Conservation (phyloP, 2,888 invertebrate genomes). For the Scelioninae gen. 2 region DNA sequence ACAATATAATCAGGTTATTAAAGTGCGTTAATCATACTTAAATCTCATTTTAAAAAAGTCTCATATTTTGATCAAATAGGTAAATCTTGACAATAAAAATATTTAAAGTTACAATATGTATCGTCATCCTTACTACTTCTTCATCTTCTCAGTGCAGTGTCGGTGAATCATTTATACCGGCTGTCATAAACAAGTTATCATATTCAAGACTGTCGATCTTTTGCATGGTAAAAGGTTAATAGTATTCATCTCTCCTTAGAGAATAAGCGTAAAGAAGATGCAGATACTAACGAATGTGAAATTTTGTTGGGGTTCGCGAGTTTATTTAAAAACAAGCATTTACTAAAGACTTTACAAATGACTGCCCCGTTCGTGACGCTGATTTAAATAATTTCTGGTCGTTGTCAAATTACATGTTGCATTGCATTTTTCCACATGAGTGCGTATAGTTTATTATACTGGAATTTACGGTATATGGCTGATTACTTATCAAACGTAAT, state of each 20-base stretch:
- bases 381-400: conserved; percentile 8
- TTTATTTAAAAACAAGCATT: conserved; percentile 3
- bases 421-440: conserved; percentile 31
- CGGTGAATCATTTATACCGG: background rate
- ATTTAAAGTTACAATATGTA: background rate
- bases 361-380: background rate
- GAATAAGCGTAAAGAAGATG: conserved; percentile 21
- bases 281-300: conserved; percentile 9
- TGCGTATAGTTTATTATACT: conserved; percentile 21
- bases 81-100: too few species aligned
- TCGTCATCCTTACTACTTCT: background rate
- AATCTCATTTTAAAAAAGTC: too few species aligned
- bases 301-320: conserved; percentile 9
- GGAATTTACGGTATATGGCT: conserved; percentile 15
- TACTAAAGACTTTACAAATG: conserved; percentile 6
- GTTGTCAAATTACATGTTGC: conserved; percentile 23
- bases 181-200: conserved; percentile 2
- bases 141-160: too few species aligned
- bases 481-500: background rate
- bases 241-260: conserved; percentile 33
- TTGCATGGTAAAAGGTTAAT: conserved; percentile 45
- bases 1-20: too few species aligned
- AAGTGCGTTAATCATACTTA: too few species aligned
- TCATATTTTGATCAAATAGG: too few species aligned
- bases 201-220: conserved; percentile 30